Evolutionary conservation across 2,113 vertebrate species (phyloP).

Genomic region (Colius striatus): DNA sequence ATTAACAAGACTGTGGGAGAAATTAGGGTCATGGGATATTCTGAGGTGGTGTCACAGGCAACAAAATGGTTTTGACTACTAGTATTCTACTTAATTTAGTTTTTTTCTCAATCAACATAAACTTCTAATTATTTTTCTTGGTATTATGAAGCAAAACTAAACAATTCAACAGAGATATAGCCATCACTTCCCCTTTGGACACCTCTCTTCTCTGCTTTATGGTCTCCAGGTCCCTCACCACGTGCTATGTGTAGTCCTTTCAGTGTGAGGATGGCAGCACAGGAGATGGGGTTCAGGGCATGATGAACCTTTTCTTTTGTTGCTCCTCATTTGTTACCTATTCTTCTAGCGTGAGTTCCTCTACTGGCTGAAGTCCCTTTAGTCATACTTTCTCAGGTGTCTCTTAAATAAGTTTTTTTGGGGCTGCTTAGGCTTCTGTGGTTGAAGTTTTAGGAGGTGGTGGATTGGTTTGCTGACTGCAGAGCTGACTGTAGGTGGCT

Average conservation of each 20-base stretch:
- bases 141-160: not conserved
- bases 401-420: not conserved
- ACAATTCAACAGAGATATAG: not conserved
- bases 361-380: not conserved
- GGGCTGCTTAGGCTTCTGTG: not conserved
- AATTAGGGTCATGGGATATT: not conserved
- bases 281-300: not conserved
- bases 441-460: not conserved
- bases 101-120: not conserved
- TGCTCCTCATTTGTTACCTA: not conserved
- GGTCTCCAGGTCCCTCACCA: rapidly evolving
- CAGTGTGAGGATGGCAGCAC: rapidly evolving
- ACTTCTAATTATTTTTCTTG: not conserved
- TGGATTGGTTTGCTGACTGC: not conserved
- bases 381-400: not conserved
- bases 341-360: not conserved
- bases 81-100: not conserved
- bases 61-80: not conserved
- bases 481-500: not conserved
- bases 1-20: not conserved
- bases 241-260: rapidly evolving
- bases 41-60: not conserved
- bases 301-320: not conserved
- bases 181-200: rapidly evolving
- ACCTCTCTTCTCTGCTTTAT: not conserved